Conservation (phyloP, 1,140 invertebrate genomes). For the Acromyrmex charruanus region DNA sequence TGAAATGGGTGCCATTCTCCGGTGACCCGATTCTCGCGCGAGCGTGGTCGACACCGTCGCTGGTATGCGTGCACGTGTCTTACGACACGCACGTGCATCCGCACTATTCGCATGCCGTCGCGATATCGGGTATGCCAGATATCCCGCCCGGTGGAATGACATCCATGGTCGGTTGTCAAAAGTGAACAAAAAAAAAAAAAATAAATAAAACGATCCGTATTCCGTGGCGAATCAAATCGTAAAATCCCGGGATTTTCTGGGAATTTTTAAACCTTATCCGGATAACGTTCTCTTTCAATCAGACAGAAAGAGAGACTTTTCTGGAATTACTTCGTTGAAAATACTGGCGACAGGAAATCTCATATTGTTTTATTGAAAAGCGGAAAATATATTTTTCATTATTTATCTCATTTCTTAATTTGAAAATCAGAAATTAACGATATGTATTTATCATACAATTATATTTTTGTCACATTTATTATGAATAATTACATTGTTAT, state of each 20-base stretch:
- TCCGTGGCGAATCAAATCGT: constrained; percentile 14
- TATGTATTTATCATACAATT: background rate
- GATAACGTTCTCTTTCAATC: constrained; percentile 8
- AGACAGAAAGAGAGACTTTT: background rate
- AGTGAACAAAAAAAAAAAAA: constrained; percentile 12
- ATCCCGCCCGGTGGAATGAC: constrained; percentile 51
- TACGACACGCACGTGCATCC: constrained; percentile 52
- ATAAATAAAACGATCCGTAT: constrained; percentile 25
- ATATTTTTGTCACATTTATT: background rate
- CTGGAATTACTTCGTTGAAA: background rate
- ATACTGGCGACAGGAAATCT: background rate
- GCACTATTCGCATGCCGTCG: constrained; percentile 29
- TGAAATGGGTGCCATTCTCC: constrained; percentile 55
- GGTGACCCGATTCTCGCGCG: constrained; percentile 49
- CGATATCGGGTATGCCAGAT: constrained; percentile 44
- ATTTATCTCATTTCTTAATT: background rate
- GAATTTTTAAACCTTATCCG: constrained; percentile 35
- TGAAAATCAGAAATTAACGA: background rate
- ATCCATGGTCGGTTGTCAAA: constrained; percentile 7
- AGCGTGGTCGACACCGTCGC: background rate
- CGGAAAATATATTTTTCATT: background rate
- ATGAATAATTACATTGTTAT: background rate
- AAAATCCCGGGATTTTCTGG: constrained; percentile 34
- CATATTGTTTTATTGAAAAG: constrained; percentile 11
- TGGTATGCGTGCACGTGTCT: constrained; percentile 57